Evolutionary conservation across 92 coral and sea anemone genomes (phyloP).

Genomic region (Montipora capitata): DNA sequence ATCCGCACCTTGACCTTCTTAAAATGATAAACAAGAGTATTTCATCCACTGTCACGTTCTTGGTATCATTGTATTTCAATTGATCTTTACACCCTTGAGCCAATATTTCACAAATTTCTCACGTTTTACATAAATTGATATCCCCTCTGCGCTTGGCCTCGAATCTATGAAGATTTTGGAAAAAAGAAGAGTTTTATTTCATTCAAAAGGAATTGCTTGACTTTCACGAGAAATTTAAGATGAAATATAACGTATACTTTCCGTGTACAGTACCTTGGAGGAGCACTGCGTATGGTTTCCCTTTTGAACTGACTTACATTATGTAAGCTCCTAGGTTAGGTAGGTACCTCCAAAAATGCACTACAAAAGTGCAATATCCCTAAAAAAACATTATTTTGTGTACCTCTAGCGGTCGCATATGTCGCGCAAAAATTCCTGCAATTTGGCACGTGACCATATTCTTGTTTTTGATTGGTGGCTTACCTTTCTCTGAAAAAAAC

Average conservation of each 20-base stretch:
- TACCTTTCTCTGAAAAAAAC: background rate
- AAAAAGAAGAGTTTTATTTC: background rate
- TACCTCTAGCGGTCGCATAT: too few relatives aligned
- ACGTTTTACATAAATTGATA: background rate
- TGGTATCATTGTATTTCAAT: background rate
- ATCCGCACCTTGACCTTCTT: background rate
- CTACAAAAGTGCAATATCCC: too few relatives aligned
- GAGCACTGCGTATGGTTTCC: too few relatives aligned
- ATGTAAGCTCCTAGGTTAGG: too few relatives aligned
- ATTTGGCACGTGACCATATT: constrained; percentile 15
- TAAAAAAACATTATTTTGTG: too few relatives aligned
- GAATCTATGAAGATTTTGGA: background rate
- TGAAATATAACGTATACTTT: background rate
- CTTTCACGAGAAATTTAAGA: background rate
- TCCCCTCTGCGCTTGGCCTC: background rate
- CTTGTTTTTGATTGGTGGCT: constrained; percentile 31
- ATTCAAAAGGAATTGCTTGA: background rate
- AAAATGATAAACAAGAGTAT: background rate
- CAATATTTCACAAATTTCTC: constrained; percentile 2
- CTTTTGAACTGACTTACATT: too few relatives aligned
- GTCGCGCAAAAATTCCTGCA: too few relatives aligned
- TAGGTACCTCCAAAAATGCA: too few relatives aligned
- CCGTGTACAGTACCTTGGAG: too few relatives aligned
- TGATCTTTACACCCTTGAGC: background rate
- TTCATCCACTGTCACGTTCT: background rate